phyloP scores from a whole-genome alignment of 2,888 invertebrate species.

The Cacoxenus indagator region DNA sequence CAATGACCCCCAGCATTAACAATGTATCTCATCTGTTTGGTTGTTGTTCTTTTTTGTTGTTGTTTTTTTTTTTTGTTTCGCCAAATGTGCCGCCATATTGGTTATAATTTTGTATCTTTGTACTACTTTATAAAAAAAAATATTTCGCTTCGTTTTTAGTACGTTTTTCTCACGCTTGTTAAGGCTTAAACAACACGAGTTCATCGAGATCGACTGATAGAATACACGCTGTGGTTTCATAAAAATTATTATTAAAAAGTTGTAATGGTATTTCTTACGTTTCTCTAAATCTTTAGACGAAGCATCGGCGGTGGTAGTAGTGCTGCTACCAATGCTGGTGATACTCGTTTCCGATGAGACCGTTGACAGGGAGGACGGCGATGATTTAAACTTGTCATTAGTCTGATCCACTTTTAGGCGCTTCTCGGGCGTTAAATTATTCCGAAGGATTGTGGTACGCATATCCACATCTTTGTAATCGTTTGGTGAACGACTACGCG shows the following conservation, averaged over 20 bases:
- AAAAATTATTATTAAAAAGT: constrained; percentile 20
- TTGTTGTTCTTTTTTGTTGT: background rate
- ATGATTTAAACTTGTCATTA: background rate
- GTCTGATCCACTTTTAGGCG: constrained; percentile 14
- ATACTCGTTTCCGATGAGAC: background rate
- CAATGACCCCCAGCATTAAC: too few species aligned
- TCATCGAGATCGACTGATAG: constrained; percentile 31
- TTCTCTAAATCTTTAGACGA: constrained; percentile 66
- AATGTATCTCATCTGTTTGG: background rate
- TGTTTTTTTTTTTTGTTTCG: constrained; percentile 16
- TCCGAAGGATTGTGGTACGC: constrained; percentile 36
- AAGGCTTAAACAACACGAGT: background rate
- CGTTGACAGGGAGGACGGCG: constrained; percentile 5
- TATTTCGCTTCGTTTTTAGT: constrained; percentile 18
- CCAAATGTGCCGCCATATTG: constrained; percentile 54
- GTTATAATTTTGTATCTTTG: constrained; percentile 47
- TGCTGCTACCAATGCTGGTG: constrained; percentile 25
- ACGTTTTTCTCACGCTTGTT: background rate
- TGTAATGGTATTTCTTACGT: constrained; percentile 65
- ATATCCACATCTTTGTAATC: constrained; percentile 58
- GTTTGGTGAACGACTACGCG: constrained; percentile 65
- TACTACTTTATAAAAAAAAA: background rate
- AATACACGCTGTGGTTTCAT: constrained; percentile 2
- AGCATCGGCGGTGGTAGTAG: constrained; percentile 28
- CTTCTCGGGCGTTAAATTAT: constrained; percentile 49